Percentiles rank a stretch among this genome's conserved stretches.
Conservation (phyloP, 2,113 vertebrate species). For the Haemorhous mexicanus region DNA sequence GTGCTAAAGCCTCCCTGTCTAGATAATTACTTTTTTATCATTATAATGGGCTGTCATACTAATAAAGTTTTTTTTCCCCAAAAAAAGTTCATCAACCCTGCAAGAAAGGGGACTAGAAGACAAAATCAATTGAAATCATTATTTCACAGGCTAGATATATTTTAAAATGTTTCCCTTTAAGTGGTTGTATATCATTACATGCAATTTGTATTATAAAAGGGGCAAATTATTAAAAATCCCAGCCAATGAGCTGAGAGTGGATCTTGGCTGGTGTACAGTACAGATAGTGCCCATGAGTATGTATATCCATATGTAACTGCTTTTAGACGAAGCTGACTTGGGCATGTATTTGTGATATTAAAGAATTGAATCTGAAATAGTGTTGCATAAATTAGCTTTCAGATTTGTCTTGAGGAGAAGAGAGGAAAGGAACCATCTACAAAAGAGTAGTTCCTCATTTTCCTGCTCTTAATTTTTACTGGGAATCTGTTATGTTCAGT, state of each 20-base stretch:
- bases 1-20: not conserved
- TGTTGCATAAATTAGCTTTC: not conserved
- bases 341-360: not conserved
- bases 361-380: not conserved
- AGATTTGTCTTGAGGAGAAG: not conserved
- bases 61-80: not conserved
- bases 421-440: not conserved
- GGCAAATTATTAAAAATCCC: slow-evolving; percentile 9
- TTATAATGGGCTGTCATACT: slow-evolving; percentile 12
- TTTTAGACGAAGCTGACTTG: not conserved
- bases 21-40: slow-evolving; percentile 45
- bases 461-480: not conserved
- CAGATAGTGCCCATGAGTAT: not conserved
- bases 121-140: slow-evolving; percentile 34
- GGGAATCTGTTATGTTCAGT: not conserved
- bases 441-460: not conserved
- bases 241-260: not conserved
- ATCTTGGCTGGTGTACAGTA: not conserved
- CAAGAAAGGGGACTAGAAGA: not conserved
- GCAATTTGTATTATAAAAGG: not conserved
- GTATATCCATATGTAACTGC: not conserved
- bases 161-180: slow-evolving; percentile 18
- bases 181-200: slow-evolving; percentile 9
- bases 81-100: slow-evolving; percentile 21
- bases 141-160: not conserved